These are phyloP conservation scores for Drosophila eohydei DNA, from an alignment of 2,888 invertebrate genomes.

Conservation along the genomic window DNA sequence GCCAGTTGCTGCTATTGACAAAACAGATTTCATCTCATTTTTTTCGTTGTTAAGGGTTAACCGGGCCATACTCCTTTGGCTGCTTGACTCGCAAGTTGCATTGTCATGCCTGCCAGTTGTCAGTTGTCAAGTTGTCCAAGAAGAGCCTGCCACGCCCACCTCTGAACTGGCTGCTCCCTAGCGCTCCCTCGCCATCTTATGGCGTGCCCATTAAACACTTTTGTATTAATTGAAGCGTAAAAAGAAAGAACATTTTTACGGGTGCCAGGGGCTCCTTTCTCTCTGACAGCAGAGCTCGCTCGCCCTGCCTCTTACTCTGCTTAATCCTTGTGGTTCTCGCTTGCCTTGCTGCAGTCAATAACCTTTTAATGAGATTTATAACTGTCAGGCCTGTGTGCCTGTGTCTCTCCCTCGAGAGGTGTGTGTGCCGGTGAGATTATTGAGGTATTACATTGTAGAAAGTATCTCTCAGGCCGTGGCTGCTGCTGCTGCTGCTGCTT, in stretches of 20 bases:
- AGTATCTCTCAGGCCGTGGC: conserved; percentile 39
- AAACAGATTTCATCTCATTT: conserved; percentile 41
- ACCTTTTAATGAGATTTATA: conserved; percentile 80
- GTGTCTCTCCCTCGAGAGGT: conserved; percentile 25
- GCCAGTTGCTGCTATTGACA: conserved; percentile 56
- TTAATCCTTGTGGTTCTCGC: conserved; percentile 54
- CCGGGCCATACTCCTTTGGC: conserved; percentile 33
- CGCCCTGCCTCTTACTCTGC: conserved; percentile 14
- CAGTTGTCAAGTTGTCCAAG: conserved; percentile 64
- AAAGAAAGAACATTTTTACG: conserved; percentile 69
- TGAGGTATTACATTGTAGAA: conserved; percentile 73
- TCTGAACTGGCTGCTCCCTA: background rate
- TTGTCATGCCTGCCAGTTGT: conserved; percentile 56
- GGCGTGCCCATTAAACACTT: conserved; percentile 69
- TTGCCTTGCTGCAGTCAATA: conserved; percentile 66
- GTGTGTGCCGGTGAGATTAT: conserved; percentile 66
- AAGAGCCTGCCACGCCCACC: conserved; percentile 26
- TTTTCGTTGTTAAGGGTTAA: conserved; percentile 51
- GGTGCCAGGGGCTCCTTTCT: conserved; percentile 43
- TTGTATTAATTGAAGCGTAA: conserved; percentile 81
- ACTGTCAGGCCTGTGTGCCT: conserved; percentile 58
- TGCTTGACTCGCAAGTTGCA: conserved; percentile 58
- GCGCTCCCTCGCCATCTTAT: conserved; percentile 10
- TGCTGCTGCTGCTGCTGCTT: conserved; percentile 1
- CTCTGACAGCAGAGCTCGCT: conserved; percentile 8